phyloP scores from a whole-genome alignment of 2,113 vertebrate species.

The Peromyscus leucopus region DNA sequence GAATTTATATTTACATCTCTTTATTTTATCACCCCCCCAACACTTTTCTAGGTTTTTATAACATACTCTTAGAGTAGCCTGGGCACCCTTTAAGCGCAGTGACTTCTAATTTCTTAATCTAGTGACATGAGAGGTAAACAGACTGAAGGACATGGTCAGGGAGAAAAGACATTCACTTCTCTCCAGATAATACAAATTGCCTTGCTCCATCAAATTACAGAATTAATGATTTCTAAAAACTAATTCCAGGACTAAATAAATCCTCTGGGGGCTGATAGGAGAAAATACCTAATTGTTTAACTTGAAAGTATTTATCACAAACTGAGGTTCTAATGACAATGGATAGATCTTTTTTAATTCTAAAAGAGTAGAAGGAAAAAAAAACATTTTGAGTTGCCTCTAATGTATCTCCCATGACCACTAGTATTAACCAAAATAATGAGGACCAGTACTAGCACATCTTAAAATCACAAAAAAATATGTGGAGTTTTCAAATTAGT shows the following conservation, averaged over 20 bases:
- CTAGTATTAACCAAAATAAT: neutral
- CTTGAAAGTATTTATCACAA: conserved; percentile 41
- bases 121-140: neutral
- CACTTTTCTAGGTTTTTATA: conserved; percentile 50
- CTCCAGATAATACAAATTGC: conserved; percentile 15
- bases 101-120: conserved; percentile 24
- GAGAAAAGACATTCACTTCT: conserved; percentile 13
- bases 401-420: neutral
- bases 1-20: neutral
- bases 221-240: conserved; percentile 61
- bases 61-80: neutral
- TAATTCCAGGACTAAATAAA: conserved; percentile 53
- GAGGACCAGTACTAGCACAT: neutral
- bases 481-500: neutral
- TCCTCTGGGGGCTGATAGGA: neutral
- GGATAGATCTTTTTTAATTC: neutral
- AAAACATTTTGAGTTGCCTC: neutral
- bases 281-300: neutral
- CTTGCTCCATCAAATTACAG: conserved; percentile 27
- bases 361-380: neutral
- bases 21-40: neutral
- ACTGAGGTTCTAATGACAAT: conserved; percentile 9
- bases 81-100: neutral
- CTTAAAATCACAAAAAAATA: conserved; percentile 24
- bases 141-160: neutral